Base-by-base conservation (phyloP, 2,113 vertebrate species). In the Merops nubicus region DNA sequence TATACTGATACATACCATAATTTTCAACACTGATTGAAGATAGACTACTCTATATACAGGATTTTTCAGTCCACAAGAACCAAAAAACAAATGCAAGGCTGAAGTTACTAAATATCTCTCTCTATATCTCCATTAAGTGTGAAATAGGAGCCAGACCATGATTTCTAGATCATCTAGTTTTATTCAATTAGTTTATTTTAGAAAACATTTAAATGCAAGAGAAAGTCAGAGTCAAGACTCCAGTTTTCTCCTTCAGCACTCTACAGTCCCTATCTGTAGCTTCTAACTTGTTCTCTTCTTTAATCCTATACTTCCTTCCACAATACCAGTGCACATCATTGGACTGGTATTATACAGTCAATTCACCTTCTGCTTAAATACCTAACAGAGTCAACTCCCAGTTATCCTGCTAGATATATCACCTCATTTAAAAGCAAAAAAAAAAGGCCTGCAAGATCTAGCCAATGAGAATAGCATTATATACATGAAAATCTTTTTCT, bases 21-120 rank as follows among this genome's bases (percentile, higher is more conserved):
- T 50, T 78, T 45, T 69, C 21, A 50, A 23, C 9, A 68, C 53
- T 50, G 9, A 19, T 4, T 56, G 16, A 74, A 42, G 10, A 25
- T 3, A 31, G 5, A 16, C 15, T 50, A 54, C 15, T 6, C 29
- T 1, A 4, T 1, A 36, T 12, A 53, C 20, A 59, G 2, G 14
- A 78, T 42, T 65, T 70, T 78, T 65, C 12, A 31, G 15, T 78
- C 43, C 82, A 5, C 16, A 88, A 68, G 12, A 64, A 20, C 28
- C 28, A 85, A 73, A 85, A 81, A 62, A 21, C 8, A 60, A 23
- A 1, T 67, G 3, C 8, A 78, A 69, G 7, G 5, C 22, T 84
- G 60, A 82, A 50, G 73, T 64, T 31, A 19, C 14, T 28, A n/a
- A n/a, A 36, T 9, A 7, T n/a, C 26, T 6, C 22, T 57, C 25